Evolutionary conservation across 2,888 invertebrate species (phyloP).

Genomic region (Pedicia rivosa): DNA sequence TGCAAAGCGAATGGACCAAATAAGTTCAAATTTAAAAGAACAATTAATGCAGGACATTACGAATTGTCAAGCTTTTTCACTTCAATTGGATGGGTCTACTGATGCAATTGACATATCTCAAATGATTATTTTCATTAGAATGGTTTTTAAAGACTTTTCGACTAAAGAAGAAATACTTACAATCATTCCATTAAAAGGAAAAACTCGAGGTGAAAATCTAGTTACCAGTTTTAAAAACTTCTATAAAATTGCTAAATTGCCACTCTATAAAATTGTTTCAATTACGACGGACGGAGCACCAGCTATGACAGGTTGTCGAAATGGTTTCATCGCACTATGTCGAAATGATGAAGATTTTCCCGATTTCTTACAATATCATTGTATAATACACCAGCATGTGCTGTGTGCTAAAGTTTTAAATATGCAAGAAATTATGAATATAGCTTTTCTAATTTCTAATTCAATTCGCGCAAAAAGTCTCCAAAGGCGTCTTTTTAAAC

Average conservation of each 20-base stretch:
- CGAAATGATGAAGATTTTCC: slow-evolving; percentile 4
- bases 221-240: neutral
- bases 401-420: slow-evolving; percentile 3
- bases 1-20: slow-evolving; percentile 10
- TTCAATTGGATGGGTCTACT: slow-evolving; percentile 14
- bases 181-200: slow-evolving; percentile 13
- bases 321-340: slow-evolving; percentile 4
- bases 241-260: neutral
- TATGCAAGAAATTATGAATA: too few species aligned
- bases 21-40: slow-evolving; percentile 9
- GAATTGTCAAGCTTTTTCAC: slow-evolving; percentile 4
- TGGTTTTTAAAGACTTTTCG: slow-evolving; percentile 13
- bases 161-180: slow-evolving; percentile 14
- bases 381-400: slow-evolving; percentile 4
- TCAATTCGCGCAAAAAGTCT: slow-evolving; percentile 3
- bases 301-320: neutral
- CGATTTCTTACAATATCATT: slow-evolving; percentile 1
- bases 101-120: slow-evolving; percentile 14
- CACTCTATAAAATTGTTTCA: slow-evolving; percentile 2
- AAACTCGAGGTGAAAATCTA: slow-evolving; percentile 1
- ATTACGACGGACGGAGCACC: slow-evolving; percentile 4
- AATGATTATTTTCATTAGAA: slow-evolving; percentile 13
- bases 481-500: neutral
- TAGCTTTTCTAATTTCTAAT: slow-evolving; percentile 2
- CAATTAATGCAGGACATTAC: slow-evolving; percentile 10